Percentiles rank a stretch among this genome's conserved stretches.
These are phyloP conservation scores for Ferdinandea cuprea DNA, from an alignment of 2,888 invertebrate species.

Conservation along the genomic window DNA sequence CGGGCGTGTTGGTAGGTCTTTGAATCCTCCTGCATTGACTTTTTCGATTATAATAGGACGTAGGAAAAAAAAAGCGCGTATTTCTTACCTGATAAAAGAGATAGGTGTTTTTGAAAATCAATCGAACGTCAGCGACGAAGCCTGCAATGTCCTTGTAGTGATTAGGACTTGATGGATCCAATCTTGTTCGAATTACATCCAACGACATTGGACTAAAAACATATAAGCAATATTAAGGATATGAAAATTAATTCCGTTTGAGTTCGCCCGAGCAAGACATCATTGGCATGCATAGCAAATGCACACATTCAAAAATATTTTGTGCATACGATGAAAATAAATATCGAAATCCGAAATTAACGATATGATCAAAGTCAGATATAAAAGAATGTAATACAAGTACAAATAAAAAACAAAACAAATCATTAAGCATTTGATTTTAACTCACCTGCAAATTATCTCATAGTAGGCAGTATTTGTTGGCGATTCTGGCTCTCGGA, in stretches of 20 bases:
- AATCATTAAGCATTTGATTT: neutral
- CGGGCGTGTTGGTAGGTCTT: conserved; percentile 91
- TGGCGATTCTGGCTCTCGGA: conserved; percentile 92
- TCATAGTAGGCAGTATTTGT: conserved; percentile 84
- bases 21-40: conserved; percentile 87
- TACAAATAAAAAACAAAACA: neutral
- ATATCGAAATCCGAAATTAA: neutral
- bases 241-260: neutral
- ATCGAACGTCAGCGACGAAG: conserved; percentile 91
- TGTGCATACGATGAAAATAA: neutral
- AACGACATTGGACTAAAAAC: conserved; percentile 90
- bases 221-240: neutral
- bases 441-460: conserved; percentile 81
- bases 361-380: neutral
- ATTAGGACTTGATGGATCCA: conserved; percentile 88
- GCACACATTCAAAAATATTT: neutral
- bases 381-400: neutral
- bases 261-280: neutral
- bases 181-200: conserved; percentile 91
- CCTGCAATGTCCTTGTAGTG: conserved; percentile 90
- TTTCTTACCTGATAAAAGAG: conserved; percentile 89
- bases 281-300: too few species aligned
- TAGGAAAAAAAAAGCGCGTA: neutral
- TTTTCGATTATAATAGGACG: conserved; percentile 20
- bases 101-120: conserved; percentile 95